These are phyloP conservation scores for Gallinago paraguaiae DNA, from an alignment of 2,113 vertebrate species.

Conservation along the genomic window DNA sequence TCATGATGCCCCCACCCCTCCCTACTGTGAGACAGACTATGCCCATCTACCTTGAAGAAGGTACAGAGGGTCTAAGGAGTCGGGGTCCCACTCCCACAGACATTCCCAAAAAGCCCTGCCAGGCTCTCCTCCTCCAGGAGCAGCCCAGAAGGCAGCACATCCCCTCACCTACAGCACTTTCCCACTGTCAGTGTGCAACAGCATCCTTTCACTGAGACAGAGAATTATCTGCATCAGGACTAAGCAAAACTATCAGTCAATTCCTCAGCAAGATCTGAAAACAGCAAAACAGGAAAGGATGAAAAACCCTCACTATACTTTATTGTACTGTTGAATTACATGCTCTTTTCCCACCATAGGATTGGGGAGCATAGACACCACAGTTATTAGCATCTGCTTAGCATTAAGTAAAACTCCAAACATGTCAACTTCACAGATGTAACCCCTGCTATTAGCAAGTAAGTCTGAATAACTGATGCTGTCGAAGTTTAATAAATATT, in stretches of 20 bases:
- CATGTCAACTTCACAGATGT: background rate
- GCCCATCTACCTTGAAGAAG: background rate
- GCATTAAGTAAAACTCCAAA: background rate
- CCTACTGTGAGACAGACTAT: background rate
- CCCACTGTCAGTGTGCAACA: fast-evolving
- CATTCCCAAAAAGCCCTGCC: background rate
- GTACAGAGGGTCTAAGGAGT: background rate
- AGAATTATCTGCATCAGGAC: background rate
- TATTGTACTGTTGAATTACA: background rate
- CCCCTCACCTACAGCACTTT: background rate
- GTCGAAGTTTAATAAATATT: background rate
- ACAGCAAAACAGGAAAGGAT: background rate
- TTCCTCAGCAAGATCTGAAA: background rate
- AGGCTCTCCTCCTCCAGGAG: background rate
- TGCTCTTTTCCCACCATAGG: background rate
- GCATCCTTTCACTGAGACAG: background rate
- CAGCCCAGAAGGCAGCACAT: background rate
- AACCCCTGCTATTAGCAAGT: background rate
- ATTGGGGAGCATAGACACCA: background rate
- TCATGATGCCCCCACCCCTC: background rate
- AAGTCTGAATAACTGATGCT: background rate
- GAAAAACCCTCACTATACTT: background rate
- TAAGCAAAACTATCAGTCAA: background rate
- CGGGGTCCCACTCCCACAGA: background rate
- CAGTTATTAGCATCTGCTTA: background rate